Evolutionary conservation across 2,113 vertebrate genomes (phyloP).

Genomic region (Cinclus cinclus): DNA sequence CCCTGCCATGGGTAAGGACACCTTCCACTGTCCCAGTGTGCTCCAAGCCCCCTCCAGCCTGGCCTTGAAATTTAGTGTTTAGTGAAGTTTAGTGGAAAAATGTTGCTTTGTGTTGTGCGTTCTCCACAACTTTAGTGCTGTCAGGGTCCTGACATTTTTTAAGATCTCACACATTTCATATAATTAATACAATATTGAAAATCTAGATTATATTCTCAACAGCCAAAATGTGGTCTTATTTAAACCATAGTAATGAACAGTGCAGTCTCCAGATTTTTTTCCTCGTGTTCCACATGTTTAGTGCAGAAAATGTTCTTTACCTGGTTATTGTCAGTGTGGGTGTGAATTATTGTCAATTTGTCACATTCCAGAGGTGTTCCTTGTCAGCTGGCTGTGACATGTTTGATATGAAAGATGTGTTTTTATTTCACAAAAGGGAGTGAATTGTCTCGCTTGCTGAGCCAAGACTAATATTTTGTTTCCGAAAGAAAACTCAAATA

Average conservation of each 20-base stretch:
- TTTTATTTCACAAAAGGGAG: constrained; percentile 67
- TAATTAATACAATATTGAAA: not conserved
- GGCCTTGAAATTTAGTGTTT: not conserved
- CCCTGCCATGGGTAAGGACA: not conserved
- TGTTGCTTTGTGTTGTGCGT: not conserved
- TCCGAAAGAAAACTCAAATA: constrained; percentile 73
- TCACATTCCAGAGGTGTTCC: constrained; percentile 62
- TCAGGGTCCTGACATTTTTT: not conserved
- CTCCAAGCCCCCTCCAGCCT: not conserved
- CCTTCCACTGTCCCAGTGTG: not conserved
- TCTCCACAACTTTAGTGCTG: not conserved
- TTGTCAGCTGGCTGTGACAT: constrained; percentile 66
- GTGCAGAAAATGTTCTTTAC: constrained; percentile 44
- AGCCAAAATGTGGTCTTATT: not conserved
- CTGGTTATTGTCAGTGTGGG: constrained; percentile 62
- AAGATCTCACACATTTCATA: not conserved
- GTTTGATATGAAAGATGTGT: constrained; percentile 59
- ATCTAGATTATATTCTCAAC: not conserved
- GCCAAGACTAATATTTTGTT: constrained; percentile 83
- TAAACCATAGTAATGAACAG: not conserved
- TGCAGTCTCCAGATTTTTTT: not conserved
- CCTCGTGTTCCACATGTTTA: not conserved
- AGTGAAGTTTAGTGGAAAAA: not conserved
- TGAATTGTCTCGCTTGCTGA: constrained; percentile 70
- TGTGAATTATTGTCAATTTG: constrained; percentile 41